Evolutionary conservation across 2,797 vertebrate genomes (phyloP).

Genomic region (Neopelma chrysocephalum): DNA sequence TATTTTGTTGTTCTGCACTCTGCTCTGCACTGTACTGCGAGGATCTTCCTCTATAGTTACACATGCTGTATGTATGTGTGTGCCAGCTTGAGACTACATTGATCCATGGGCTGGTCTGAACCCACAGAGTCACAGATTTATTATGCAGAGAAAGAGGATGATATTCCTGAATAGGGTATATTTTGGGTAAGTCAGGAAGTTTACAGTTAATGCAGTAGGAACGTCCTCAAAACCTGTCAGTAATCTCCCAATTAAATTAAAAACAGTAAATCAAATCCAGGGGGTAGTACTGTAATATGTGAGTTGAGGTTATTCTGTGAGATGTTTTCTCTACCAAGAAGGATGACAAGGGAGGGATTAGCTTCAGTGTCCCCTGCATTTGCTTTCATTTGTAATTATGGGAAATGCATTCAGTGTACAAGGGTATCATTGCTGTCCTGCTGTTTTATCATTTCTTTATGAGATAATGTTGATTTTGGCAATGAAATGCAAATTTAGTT

Average conservation of each 20-base stretch:
- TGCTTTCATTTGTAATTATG: constrained; percentile 28
- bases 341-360: constrained; percentile 20
- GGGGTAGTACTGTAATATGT: not conserved
- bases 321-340: not conserved
- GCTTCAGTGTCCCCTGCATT: constrained; percentile 3
- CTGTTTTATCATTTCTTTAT: constrained; percentile 67
- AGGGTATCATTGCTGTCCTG: constrained; percentile 53
- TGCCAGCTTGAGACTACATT: not conserved
- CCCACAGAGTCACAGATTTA: not conserved
- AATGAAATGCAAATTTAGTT: constrained; percentile 63
- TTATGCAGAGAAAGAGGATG: not conserved
- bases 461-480: constrained; percentile 52
- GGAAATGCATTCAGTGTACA: constrained; percentile 42
- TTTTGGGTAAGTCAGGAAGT: not conserved
- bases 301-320: not conserved
- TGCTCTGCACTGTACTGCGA: not conserved
- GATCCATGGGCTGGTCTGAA: not conserved
- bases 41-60: not conserved
- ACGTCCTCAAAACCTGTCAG: not conserved
- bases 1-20: not conserved
- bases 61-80: not conserved
- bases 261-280: not conserved
- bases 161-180: not conserved
- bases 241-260: not conserved
- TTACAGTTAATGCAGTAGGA: not conserved